These are phyloP conservation scores for Caradrina clavipalpis DNA, from an alignment of 2,888 invertebrate genomes.

Conservation along the genomic window DNA sequence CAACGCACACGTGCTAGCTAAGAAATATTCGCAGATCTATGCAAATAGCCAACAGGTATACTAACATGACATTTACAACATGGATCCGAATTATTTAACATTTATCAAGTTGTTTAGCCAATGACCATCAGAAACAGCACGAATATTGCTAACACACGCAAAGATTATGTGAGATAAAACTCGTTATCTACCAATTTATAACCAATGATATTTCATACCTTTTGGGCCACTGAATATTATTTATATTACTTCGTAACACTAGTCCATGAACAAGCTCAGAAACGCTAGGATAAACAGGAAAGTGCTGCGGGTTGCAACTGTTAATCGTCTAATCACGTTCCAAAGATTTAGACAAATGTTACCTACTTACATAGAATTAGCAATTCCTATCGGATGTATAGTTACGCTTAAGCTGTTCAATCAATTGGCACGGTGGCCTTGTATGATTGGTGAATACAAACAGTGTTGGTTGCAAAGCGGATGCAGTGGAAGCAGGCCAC, in stretches of 20 bases:
- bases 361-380: constrained; percentile 63
- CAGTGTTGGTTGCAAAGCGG: constrained; percentile 83
- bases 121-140: neutral
- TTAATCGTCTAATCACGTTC: constrained; percentile 63
- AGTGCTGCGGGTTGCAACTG: constrained; percentile 25
- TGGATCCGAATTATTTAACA: constrained; percentile 41
- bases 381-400: constrained; percentile 79
- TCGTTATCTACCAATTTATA: neutral
- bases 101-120: neutral
- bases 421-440: constrained; percentile 86
- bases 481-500: constrained; percentile 83
- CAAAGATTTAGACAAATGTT: constrained; percentile 64
- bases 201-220: neutral
- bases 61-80: constrained; percentile 47
- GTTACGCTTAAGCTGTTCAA: constrained; percentile 80
- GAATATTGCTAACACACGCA: neutral
- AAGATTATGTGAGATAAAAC: neutral
- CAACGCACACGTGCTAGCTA: constrained; percentile 63
- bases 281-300: constrained; percentile 10
- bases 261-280: constrained; percentile 24
- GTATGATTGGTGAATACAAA: constrained; percentile 84
- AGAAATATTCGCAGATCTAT: constrained; percentile 61
- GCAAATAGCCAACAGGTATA: constrained; percentile 54
- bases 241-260: constrained; percentile 26
- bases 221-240: neutral